These are phyloP conservation scores for Campopleginae sp. DNA, from an alignment of 2,888 invertebrate species.

Conservation along the genomic window DNA sequence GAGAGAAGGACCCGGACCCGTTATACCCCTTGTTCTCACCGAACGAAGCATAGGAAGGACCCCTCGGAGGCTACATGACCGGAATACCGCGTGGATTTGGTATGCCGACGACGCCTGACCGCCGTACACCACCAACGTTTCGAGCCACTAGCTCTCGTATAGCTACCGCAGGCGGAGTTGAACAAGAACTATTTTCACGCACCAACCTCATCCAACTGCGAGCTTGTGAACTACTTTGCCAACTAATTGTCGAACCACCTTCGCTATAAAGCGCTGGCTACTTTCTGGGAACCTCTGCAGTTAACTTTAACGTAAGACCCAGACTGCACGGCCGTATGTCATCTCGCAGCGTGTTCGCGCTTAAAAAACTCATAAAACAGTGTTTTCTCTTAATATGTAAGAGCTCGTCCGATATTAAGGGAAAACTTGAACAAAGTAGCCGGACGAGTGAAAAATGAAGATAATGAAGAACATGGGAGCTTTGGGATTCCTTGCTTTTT, in stretches of 20 bases:
- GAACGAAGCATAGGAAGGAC: slow-evolving; percentile 64
- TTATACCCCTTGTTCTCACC: slow-evolving; percentile 57
- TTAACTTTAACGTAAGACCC: neutral
- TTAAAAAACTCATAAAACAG: neutral
- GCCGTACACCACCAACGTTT: slow-evolving; percentile 74
- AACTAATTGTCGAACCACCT: slow-evolving; percentile 78
- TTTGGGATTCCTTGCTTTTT: slow-evolving; percentile 9
- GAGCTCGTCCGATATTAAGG: neutral
- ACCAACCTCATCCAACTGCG: slow-evolving; percentile 54
- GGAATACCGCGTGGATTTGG: slow-evolving; percentile 83
- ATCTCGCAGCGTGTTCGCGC: neutral
- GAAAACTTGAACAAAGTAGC: slow-evolving; percentile 1
- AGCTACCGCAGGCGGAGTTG: slow-evolving; percentile 40
- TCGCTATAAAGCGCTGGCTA: slow-evolving; percentile 52
- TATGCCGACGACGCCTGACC: slow-evolving; percentile 83
- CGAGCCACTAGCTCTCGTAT: slow-evolving; percentile 55
- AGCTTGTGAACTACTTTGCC: slow-evolving; percentile 55
- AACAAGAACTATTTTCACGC: slow-evolving; percentile 49
- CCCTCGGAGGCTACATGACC: slow-evolving; percentile 82
- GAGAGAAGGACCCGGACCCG: slow-evolving; percentile 52
- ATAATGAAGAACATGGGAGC: slow-evolving; percentile 1
- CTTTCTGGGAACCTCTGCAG: neutral
- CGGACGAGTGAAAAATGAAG: neutral
- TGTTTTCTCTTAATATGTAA: neutral
- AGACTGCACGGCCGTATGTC: neutral